phyloP scores from a whole-genome alignment of 2,888 invertebrate species.

The Harmothoe impar region DNA sequence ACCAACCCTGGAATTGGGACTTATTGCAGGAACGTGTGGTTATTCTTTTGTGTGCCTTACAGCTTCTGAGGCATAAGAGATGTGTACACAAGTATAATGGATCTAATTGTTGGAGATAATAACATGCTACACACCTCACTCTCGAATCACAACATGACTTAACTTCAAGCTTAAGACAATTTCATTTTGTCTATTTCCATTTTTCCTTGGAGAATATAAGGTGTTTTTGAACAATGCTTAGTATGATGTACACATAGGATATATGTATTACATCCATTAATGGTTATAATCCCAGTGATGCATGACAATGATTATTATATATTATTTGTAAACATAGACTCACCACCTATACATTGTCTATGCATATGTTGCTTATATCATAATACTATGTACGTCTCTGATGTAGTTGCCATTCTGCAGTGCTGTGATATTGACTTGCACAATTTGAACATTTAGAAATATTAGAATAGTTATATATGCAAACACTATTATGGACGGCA shows the following conservation, averaged over 20 bases:
- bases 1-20: no score
- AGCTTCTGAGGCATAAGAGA: no score
- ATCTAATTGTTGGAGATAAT: no score
- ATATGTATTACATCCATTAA: no score
- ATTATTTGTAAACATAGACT: not conserved
- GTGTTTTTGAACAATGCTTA: not conserved
- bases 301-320: not conserved
- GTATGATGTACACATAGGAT: no score
- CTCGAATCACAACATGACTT: no score
- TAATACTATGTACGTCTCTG: not conserved
- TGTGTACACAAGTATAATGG: not conserved
- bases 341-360: not conserved
- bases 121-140: no score
- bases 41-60: no score
- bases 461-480: not conserved
- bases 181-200: not conserved
- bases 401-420: not conserved
- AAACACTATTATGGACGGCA: not conserved
- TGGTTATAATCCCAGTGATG: no score
- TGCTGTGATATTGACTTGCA: conserved; percentile 1
- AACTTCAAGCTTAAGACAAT: no score
- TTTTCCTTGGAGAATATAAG: not conserved
- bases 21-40: no score
- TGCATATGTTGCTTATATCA: not conserved
- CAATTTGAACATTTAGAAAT: not conserved